Base-by-base conservation (phyloP, 2,113 vertebrate genomes). In the Pelodiscus sinensis region DNA sequence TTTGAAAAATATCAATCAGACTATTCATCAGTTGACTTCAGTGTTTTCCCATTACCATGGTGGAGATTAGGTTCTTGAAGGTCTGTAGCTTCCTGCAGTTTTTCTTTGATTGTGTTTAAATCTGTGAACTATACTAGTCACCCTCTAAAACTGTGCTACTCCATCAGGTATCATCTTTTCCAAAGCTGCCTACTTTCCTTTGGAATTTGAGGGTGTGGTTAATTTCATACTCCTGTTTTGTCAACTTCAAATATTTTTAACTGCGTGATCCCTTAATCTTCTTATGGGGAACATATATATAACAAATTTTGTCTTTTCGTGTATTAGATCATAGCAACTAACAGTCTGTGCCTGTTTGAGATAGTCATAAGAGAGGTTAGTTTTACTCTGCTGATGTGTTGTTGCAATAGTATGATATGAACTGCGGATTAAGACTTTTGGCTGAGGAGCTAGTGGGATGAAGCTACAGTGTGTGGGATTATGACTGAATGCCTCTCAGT, bases 171-270 rank as follows among this genome's bases (percentile, higher is more conserved):
- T 2, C 56, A 35, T 21, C 8, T 95, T 79, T 95, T 92, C 84
- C 14, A n/a, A 83, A 97, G 89, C 92, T 90, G 85, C 75, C 18
- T 56, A 91, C 3, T 92, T 92, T 91, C 90, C 86, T 94, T 94
- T 85, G 93, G 84, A 96, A 88, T 81, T 77, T 27, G 73, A 77
- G 38, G 38, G 50, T 25, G 22, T 77, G 73, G 24, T 77, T 77
- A 77, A 50, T 13, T 24, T 38, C 22, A 25, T 22, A 50, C 38
- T 25, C 31, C 84, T 38, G 78, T 65, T 96, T 83, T 85, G 81
- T 80, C 93, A 35, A 68, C 62, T 24, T 77, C 11, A 86, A 94
- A 92, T 82, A 81, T 54, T 88, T 94, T 58, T 88, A 92, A 88
- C 92, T 71, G 81, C 87, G 90, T 92, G 83, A 50, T 75, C 90